Percentiles rank a stretch among this genome's conserved stretches.
Evolutionary conservation across 2,113 vertebrate genomes (phyloP).

Genomic region (Rhineura floridana): DNA sequence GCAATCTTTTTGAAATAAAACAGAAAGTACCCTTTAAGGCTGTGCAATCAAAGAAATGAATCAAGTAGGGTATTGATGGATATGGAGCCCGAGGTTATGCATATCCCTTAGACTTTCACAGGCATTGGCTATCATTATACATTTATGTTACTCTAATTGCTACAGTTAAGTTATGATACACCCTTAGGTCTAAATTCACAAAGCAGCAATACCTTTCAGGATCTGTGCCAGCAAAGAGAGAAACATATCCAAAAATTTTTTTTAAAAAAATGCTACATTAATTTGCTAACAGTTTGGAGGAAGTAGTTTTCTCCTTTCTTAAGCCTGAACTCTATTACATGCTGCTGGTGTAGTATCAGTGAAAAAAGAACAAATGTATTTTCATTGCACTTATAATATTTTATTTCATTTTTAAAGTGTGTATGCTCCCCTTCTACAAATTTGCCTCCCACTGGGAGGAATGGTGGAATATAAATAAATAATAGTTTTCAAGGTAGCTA

Average conservation of each 20-base stretch:
- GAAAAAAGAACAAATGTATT: background rate
- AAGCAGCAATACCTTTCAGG: conserved; percentile 7
- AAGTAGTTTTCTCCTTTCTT: background rate
- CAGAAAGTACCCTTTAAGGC: conserved; percentile 27
- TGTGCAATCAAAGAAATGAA: background rate
- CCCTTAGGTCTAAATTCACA: conserved; percentile 4
- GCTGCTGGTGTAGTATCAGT: background rate
- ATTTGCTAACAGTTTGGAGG: fast-evolving
- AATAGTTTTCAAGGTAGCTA: background rate
- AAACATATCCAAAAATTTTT: too few species aligned
- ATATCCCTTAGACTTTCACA: conserved; percentile 26
- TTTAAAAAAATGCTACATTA: background rate
- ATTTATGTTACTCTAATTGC: conserved; percentile 1
- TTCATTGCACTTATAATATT: background rate
- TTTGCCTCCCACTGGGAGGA: too few species aligned
- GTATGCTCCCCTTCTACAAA: background rate
- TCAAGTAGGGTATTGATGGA: conserved; percentile 21
- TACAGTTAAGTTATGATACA: conserved; percentile 23
- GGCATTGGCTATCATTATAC: conserved; percentile 38
- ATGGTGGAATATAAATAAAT: background rate
- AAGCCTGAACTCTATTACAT: background rate
- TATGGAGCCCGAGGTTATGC: conserved; percentile 31
- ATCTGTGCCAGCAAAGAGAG: background rate
- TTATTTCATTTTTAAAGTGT: background rate
- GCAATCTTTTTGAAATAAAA: conserved; percentile 31